phyloP scores from a whole-genome alignment of 2,888 invertebrate species.

The Pedicia rivosa region DNA sequence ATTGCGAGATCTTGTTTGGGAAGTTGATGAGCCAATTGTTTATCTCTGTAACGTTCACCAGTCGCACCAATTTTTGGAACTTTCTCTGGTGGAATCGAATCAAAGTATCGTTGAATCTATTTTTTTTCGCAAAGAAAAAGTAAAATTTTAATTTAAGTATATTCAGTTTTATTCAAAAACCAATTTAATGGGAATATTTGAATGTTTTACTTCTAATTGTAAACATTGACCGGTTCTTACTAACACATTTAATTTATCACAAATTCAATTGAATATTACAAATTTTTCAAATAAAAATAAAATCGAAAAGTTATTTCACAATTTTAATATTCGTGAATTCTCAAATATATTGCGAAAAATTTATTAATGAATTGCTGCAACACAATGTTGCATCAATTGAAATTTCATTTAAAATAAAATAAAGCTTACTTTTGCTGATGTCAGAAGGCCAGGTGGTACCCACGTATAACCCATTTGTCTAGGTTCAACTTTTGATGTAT shows the following conservation, averaged over 20 bases:
- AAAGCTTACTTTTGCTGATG: constrained; percentile 22
- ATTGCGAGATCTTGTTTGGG: constrained; percentile 89
- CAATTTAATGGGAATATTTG: too few species aligned
- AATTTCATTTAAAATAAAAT: too few species aligned
- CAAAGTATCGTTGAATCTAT: constrained; percentile 89
- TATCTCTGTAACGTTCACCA: constrained; percentile 65
- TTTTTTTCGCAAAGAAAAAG: constrained; percentile 18
- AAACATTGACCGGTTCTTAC: too few species aligned
- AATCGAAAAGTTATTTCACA: too few species aligned
- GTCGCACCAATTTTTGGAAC: constrained; percentile 55
- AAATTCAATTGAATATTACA: too few species aligned
- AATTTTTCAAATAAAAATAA: too few species aligned
- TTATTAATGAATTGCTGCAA: too few species aligned
- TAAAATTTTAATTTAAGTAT: constrained; percentile 1
- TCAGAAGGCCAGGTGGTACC: constrained; percentile 34
- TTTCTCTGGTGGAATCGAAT: constrained; percentile 69
- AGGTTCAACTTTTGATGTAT: constrained; percentile 36
- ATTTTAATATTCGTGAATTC: too few species aligned
- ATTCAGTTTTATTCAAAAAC: constrained; percentile 19
- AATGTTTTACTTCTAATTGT: too few species aligned
- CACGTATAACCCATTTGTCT: constrained; percentile 56
- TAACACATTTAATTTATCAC: too few species aligned
- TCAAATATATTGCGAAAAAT: too few species aligned
- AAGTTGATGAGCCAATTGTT: constrained; percentile 73
- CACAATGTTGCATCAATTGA: too few species aligned